Percentiles rank a stretch among this genome's conserved stretches.
Evolutionary conservation across 2,113 vertebrate species (phyloP).

Genomic region (Takifugu flavidus): DNA sequence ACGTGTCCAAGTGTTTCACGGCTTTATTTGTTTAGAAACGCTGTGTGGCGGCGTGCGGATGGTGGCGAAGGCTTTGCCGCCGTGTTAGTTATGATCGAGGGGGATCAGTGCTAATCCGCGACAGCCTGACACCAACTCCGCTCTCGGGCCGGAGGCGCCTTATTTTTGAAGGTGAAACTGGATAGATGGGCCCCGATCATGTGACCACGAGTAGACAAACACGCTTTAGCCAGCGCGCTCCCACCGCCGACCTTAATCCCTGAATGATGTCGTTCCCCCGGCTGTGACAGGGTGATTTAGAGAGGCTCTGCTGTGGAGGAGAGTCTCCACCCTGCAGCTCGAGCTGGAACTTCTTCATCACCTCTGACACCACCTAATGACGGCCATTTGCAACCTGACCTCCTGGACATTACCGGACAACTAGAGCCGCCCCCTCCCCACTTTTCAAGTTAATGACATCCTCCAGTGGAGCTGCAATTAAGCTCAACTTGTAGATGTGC

Average conservation of each 20-base stretch:
- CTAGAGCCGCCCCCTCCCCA: conserved; percentile 16
- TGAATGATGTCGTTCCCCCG: conserved; percentile 46
- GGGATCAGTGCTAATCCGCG: conserved; percentile 32
- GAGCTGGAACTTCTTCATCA: conserved; percentile 68
- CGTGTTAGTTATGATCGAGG: conserved; percentile 23
- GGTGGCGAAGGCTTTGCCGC: conserved; percentile 3
- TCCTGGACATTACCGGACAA: conserved; percentile 54
- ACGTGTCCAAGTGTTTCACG: conserved; percentile 23
- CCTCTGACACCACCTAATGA: conserved; percentile 73
- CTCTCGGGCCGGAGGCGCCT: neutral
- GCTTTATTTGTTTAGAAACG: conserved; percentile 38
- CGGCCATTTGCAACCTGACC: conserved; percentile 66
- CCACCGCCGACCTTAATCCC: conserved; percentile 1
- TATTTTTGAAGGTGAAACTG: conserved; percentile 19
- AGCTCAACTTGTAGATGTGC: neutral
- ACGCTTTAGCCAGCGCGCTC: neutral
- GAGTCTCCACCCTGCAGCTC: conserved; percentile 53
- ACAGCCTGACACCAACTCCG: neutral
- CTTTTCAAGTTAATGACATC: conserved; percentile 12
- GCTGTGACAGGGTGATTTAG: neutral
- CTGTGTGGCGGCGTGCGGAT: conserved; percentile 26
- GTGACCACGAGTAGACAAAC: conserved; percentile 15
- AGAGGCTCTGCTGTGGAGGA: conserved; percentile 29
- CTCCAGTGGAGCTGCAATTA: conserved; percentile 1
- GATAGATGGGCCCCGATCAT: conserved; percentile 11